Conservation (phyloP, 2,888 invertebrate genomes). For the Urechis unicinctus region DNA sequence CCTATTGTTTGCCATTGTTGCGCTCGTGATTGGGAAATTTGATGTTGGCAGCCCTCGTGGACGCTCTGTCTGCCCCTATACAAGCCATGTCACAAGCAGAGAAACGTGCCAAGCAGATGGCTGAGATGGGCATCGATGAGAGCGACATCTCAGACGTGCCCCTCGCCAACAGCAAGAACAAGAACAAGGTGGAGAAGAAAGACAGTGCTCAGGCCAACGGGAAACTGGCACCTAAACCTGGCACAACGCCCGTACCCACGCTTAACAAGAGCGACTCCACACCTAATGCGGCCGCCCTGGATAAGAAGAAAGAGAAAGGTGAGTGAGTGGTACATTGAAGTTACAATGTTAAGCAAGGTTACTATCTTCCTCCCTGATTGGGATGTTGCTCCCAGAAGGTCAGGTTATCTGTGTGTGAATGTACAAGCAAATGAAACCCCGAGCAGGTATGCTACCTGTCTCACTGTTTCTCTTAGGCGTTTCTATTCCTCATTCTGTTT, state of each 20-base stretch:
- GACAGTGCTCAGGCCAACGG: not conserved
- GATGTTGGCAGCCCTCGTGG: conserved; percentile 71
- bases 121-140: conserved; percentile 77
- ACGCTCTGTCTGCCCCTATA: conserved; percentile 84
- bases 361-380: too few relatives aligned
- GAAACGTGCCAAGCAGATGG: conserved; percentile 77
- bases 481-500: too few relatives aligned
- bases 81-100: conserved; percentile 56
- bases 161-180: conserved; percentile 5
- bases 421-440: too few relatives aligned
- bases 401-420: too few relatives aligned
- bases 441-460: too few relatives aligned
- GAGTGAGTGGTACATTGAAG: not conserved
- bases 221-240: not conserved
- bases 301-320: conserved; percentile 4
- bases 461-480: too few relatives aligned
- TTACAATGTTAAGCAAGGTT: too few relatives aligned
- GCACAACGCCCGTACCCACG: not conserved
- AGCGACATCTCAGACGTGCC: conserved; percentile 45
- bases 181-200: not conserved
- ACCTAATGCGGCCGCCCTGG: not conserved
- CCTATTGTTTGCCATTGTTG: not conserved
- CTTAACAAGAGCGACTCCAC: not conserved
- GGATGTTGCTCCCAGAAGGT: too few relatives aligned
- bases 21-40: not conserved